Evolutionary conservation across 2,113 vertebrate genomes (phyloP).

Genomic region (Solea solea): DNA sequence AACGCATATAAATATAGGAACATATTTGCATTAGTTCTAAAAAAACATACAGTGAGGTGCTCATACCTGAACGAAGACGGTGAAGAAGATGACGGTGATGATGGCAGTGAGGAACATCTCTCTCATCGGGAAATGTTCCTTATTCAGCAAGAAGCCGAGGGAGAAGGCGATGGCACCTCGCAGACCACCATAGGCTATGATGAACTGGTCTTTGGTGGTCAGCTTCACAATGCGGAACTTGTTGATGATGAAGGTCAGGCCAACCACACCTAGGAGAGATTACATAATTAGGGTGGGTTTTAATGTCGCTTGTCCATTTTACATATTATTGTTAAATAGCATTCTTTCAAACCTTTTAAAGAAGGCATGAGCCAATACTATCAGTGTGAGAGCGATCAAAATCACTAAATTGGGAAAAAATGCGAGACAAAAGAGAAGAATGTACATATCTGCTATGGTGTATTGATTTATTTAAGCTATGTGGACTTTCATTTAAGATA

Average conservation of each 20-base stretch:
- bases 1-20: too few species aligned
- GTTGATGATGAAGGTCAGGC: constrained; percentile 94
- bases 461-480: too few species aligned
- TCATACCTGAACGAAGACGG: constrained; percentile 95
- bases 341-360: not conserved
- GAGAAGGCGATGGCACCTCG: constrained; percentile 98
- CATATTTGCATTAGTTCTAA: too few species aligned
- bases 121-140: constrained; percentile 82
- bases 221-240: constrained; percentile 97
- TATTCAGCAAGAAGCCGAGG: constrained; percentile 89
- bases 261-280: constrained; percentile 87
- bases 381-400: too few species aligned
- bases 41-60: too few species aligned
- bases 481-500: too few species aligned
- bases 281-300: not conserved
- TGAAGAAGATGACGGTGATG: constrained; percentile 99
- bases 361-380: too few species aligned
- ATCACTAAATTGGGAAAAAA: too few species aligned
- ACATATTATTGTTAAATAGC: too few species aligned
- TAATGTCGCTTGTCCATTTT: not conserved
- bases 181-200: constrained; percentile 95
- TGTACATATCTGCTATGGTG: too few species aligned
- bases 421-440: too few species aligned
- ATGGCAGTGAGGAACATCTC: constrained; percentile 96
- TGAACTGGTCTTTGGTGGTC: constrained; percentile 98